These are phyloP conservation scores for Macquaria australasica DNA, from an alignment of 2,113 vertebrate genomes.

Conservation along the genomic window DNA sequence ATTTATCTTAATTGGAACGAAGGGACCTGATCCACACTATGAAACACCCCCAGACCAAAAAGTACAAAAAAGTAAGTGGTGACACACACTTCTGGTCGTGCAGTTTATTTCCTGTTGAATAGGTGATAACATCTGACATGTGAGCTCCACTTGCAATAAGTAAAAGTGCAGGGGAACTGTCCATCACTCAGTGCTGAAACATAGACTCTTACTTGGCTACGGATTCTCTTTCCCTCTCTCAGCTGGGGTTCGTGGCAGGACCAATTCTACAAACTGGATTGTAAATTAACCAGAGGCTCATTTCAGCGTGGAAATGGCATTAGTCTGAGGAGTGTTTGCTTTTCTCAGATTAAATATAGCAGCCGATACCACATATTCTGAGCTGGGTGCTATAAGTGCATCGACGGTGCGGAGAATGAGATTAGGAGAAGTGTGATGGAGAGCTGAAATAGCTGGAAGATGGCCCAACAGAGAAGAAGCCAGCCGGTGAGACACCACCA, in stretches of 20 bases:
- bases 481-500: conserved; percentile 54
- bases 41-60: neutral
- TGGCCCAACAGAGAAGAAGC: conserved; percentile 47
- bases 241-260: conserved; percentile 16
- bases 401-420: conserved; percentile 56
- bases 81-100: neutral
- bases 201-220: neutral
- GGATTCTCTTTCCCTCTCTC: conserved; percentile 4
- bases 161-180: neutral
- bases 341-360: conserved; percentile 61
- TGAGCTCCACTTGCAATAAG: neutral
- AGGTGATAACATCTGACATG: neutral
- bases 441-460: conserved; percentile 60
- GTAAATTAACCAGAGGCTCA: conserved; percentile 45
- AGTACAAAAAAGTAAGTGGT: neutral
- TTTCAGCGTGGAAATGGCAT: conserved; percentile 53
- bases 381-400: conserved; percentile 38
- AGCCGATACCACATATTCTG: conserved; percentile 21
- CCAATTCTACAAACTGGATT: conserved; percentile 21
- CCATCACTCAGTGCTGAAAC: conserved; percentile 30
- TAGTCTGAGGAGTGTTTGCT: conserved; percentile 52
- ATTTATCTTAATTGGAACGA: neutral
- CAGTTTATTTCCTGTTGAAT: neutral
- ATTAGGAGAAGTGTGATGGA: conserved; percentile 67
- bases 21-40: neutral